Evolutionary conservation across 2,113 vertebrate genomes (phyloP).

Genomic region (Pungitius pungitius): DNA sequence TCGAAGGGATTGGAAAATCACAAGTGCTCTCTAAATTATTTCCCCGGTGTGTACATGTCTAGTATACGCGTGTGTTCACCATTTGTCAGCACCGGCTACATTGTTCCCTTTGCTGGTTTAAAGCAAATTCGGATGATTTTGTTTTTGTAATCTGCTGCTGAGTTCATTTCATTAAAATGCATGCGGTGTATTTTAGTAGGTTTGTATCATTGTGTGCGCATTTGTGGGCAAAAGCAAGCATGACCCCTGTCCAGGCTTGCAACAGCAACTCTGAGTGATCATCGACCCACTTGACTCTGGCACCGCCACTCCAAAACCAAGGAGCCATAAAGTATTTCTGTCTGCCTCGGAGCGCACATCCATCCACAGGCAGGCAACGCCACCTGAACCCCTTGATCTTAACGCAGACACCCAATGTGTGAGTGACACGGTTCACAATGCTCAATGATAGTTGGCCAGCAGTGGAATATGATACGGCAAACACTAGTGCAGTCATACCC

Average conservation of each 20-base stretch:
- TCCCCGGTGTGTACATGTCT: background rate
- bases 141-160: background rate
- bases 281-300: conserved; percentile 62
- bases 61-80: conserved; percentile 6
- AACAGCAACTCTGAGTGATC: conserved; percentile 57
- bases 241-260: conserved; percentile 48
- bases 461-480: conserved; percentile 36
- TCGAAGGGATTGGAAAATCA: conserved; percentile 24
- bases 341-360: conserved; percentile 69
- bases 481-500: conserved; percentile 19
- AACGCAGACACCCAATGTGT: conserved; percentile 38
- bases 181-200: background rate
- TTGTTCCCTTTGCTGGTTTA: background rate
- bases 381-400: conserved; percentile 60
- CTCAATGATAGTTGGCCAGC: conserved; percentile 38
- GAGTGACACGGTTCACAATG: conserved; percentile 52
- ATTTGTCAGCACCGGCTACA: background rate
- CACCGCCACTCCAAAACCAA: conserved; percentile 69
- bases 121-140: background rate
- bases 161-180: conserved; percentile 22
- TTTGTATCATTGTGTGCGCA: conserved; percentile 1
- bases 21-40: background rate
- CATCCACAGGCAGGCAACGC: conserved; percentile 56
- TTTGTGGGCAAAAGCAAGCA: conserved; percentile 17
- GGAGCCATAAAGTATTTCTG: conserved; percentile 67